These are phyloP conservation scores for Nicator chloris DNA, from an alignment of 2,113 vertebrate genomes.

Conservation along the genomic window DNA sequence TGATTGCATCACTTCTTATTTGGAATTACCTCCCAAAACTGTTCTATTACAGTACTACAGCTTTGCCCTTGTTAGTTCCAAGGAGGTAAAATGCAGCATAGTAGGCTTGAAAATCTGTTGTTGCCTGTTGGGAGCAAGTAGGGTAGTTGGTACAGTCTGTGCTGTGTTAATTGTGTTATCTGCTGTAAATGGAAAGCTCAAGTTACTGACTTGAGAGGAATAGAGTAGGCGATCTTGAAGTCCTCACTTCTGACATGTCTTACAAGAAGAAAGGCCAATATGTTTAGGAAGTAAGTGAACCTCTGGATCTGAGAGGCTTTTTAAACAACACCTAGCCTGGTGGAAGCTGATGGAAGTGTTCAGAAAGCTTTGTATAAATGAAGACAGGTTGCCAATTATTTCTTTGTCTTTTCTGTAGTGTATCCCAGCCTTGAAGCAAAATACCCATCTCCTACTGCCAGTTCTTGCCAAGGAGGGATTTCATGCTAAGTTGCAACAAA, in stretches of 20 bases:
- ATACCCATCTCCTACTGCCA: not conserved
- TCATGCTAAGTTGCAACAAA: not conserved
- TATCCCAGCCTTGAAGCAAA: not conserved
- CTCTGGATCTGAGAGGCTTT: not conserved
- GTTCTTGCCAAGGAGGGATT: not conserved
- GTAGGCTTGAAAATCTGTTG: not conserved
- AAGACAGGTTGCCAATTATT: not conserved
- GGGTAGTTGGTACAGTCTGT: conserved; percentile 14
- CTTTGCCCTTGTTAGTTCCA: not conserved
- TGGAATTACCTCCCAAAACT: not conserved
- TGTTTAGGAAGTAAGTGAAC: not conserved
- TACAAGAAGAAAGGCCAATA: not conserved
- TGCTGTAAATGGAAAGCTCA: conserved; percentile 42
- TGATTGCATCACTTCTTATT: not conserved
- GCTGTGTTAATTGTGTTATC: not conserved
- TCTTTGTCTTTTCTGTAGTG: not conserved
- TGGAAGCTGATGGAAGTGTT: not conserved
- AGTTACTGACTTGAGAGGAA: not conserved
- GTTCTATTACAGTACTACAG: not conserved
- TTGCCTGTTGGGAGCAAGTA: conserved; percentile 1
- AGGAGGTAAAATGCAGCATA: not conserved
- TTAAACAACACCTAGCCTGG: not conserved
- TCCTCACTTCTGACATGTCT: not conserved
- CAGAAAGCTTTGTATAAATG: not conserved
- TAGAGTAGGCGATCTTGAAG: conserved; percentile 25